Percentiles rank a stretch among this genome's conserved stretches.
Evolutionary conservation across 2,113 vertebrate genomes (phyloP).

Genomic region (Ceyx melanurus): DNA sequence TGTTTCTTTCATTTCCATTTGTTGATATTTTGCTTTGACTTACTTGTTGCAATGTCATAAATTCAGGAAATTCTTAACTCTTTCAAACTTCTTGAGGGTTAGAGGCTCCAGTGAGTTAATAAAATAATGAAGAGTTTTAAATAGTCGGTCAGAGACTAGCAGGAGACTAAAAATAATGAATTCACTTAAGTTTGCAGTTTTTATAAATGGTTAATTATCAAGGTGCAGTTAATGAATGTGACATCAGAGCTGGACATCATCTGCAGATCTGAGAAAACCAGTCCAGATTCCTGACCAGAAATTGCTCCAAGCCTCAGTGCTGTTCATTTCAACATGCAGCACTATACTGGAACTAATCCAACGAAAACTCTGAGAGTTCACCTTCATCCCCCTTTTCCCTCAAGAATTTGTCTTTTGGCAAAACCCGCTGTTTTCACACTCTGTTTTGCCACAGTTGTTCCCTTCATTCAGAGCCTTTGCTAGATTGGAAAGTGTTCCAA

Average conservation of each 20-base stretch:
- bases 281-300: conserved; percentile 15
- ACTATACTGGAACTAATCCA: conserved; percentile 61
- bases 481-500: neutral
- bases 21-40: neutral
- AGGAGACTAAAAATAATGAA: neutral
- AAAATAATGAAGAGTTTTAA: neutral
- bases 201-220: neutral
- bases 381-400: conserved; percentile 57
- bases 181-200: neutral
- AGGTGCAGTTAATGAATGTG: neutral
- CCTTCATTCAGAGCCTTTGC: neutral
- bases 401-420: conserved; percentile 58
- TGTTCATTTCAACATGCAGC: conserved; percentile 40
- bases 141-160: neutral
- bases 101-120: neutral
- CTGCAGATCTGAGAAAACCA: neutral
- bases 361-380: conserved; percentile 59
- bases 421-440: conserved; percentile 6
- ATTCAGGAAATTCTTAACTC: neutral
- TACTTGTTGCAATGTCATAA: neutral
- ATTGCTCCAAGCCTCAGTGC: neutral
- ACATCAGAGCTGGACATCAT: neutral
- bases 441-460: conserved; percentile 42
- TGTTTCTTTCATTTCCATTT: neutral
- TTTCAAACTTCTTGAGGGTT: neutral